A percentile compares a stretch with the other conserved stretches of the same genome.
Evolutionary conservation across 1,140 invertebrate genomes (phyloP).

Genomic region (Ceratosolen fusciceps): DNA sequence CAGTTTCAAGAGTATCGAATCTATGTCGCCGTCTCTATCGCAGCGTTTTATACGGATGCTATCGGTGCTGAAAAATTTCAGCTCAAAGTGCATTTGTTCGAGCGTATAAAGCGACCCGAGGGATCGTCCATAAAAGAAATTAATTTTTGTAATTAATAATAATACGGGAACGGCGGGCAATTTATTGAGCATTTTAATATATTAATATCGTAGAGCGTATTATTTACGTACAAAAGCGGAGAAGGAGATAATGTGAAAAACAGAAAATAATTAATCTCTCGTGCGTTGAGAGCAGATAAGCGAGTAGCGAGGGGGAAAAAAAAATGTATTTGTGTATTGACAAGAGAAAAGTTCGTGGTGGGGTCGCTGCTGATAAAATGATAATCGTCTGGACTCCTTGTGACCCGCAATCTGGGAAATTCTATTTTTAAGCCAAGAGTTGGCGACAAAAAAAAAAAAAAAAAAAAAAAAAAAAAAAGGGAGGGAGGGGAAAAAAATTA

Average conservation of each 20-base stretch:
- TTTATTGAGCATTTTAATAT: conserved; percentile 11
- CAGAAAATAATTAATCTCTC: conserved; percentile 49
- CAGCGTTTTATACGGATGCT: no score
- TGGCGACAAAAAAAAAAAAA: not conserved
- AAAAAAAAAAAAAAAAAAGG: conserved; percentile 15
- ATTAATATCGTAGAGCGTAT: conserved; percentile 13
- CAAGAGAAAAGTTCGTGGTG: conserved; percentile 58
- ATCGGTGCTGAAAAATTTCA: no score
- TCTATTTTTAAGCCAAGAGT: conserved; percentile 56
- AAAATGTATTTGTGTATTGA: conserved; percentile 60
- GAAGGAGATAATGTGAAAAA: conserved; percentile 36
- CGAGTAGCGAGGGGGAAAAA: no score
- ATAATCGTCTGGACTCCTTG: conserved; percentile 61
- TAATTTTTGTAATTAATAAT: not conserved
- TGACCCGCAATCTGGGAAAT: conserved; percentile 61
- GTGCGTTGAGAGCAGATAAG: conserved; percentile 32
- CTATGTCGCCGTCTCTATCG: no score
- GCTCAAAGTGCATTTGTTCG: no score
- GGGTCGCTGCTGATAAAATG: conserved; percentile 64
- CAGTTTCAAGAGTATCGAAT: no score
- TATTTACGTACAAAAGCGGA: conserved; percentile 3
- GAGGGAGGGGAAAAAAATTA: conserved; percentile 38
- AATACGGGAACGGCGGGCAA: not conserved
- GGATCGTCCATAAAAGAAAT: no score
- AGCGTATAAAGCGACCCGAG: no score